Evolutionary conservation across 35 echinoderm and acorn worm species (phyloP).

Genomic region (Patiria miniata): DNA sequence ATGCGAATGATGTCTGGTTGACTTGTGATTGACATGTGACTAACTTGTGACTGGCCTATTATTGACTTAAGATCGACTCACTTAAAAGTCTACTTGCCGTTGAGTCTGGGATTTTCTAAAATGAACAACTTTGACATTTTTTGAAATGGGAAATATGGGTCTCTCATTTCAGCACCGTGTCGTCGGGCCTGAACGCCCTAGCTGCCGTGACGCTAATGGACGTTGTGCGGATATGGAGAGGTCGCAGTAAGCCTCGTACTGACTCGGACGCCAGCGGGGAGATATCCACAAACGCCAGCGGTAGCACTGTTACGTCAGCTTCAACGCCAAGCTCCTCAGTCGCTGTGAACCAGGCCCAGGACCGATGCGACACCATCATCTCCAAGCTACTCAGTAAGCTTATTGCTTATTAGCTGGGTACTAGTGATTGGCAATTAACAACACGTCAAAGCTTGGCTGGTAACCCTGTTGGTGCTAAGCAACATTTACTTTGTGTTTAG

Average conservation of each 20-base stretch:
- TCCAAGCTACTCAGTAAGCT: slow-evolving; percentile 88
- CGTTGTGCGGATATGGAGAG: slow-evolving; percentile 63
- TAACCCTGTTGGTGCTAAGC: too few species aligned
- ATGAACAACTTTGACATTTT: background rate
- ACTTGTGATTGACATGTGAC: too few species aligned
- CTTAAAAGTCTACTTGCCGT: too few species aligned
- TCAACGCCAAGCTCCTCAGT: slow-evolving; percentile 4
- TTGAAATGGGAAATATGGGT: background rate
- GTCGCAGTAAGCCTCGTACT: background rate
- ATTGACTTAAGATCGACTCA: too few species aligned
- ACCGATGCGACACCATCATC: slow-evolving; percentile 71
- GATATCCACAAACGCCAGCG: background rate
- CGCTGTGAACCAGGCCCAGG: slow-evolving; percentile 35
- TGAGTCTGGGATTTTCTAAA: too few species aligned
- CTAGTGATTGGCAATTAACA: too few species aligned
- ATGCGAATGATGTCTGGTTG: too few species aligned
- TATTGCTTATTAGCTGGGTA: background rate
- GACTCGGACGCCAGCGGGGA: background rate
- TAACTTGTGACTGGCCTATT: too few species aligned
- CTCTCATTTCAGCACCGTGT: slow-evolving; percentile 68
- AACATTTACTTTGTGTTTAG: too few species aligned
- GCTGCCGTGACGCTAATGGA: slow-evolving; percentile 89
- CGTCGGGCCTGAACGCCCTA: slow-evolving; percentile 87
- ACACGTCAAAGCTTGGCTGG: too few species aligned
- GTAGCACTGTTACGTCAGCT: background rate